These are phyloP conservation scores for Eupeodes latifasciatus DNA, from an alignment of 2,888 invertebrate genomes.

Conservation along the genomic window DNA sequence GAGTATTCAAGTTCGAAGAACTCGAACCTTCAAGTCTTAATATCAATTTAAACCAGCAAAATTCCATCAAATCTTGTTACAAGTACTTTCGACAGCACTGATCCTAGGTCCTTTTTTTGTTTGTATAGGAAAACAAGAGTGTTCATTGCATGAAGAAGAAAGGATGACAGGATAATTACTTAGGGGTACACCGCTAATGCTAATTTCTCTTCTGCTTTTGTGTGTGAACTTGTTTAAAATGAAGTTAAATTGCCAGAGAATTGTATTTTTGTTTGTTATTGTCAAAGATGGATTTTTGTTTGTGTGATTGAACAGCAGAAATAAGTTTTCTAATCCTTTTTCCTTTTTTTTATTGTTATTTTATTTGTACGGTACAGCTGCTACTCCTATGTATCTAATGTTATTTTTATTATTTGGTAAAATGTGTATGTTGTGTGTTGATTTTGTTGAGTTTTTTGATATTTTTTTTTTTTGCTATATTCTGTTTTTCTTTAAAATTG, in stretches of 20 bases:
- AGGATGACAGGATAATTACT: slow-evolving; percentile 74
- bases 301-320: slow-evolving; percentile 16
- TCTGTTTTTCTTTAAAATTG: slow-evolving; percentile 62
- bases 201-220: slow-evolving; percentile 55
- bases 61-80: too few species aligned
- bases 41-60: too few species aligned
- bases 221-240: slow-evolving; percentile 69
- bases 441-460: slow-evolving; percentile 46
- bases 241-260: slow-evolving; percentile 64
- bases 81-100: background rate
- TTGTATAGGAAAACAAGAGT: background rate
- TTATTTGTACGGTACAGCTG: slow-evolving; percentile 45
- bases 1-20: too few species aligned
- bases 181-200: slow-evolving; percentile 73
- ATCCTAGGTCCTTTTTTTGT: background rate
- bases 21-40: too few species aligned
- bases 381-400: background rate
- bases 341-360: background rate
- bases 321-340: background rate
- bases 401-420: slow-evolving; percentile 30
- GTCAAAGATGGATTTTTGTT: slow-evolving; percentile 31
- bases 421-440: slow-evolving; percentile 50
- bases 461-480: slow-evolving; percentile 18
- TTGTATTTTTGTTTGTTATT: slow-evolving; percentile 44
- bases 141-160: slow-evolving; percentile 46